Evolutionary conservation across 2,113 vertebrate species (phyloP).

Genomic region (Xyrauchen texanus): DNA sequence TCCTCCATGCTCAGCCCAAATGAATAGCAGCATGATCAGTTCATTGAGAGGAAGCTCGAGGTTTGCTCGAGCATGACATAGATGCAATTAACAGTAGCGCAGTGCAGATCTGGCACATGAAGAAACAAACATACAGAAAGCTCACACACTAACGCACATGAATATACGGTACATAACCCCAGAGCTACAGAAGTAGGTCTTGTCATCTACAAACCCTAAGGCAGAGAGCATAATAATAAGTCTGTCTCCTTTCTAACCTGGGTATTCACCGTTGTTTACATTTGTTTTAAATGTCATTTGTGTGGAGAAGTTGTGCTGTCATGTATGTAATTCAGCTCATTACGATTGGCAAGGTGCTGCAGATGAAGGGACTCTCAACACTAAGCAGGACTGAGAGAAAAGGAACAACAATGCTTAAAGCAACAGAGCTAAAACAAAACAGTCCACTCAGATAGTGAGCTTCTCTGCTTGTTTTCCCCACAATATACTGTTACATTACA

Average conservation of each 20-base stretch:
- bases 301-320: slow-evolving; percentile 4
- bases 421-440: no score
- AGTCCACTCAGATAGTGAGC: no score
- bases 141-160: no score
- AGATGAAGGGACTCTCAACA: not conserved
- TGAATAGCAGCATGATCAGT: slow-evolving; percentile 4
- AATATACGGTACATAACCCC: no score
- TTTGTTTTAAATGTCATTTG: slow-evolving; percentile 19
- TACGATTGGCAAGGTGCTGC: slow-evolving; percentile 3
- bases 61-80: not conserved
- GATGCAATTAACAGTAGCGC: no score
- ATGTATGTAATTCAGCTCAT: slow-evolving; percentile 1
- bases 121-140: no score
- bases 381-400: not conserved
- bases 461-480: no score
- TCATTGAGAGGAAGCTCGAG: not conserved
- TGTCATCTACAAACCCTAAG: not conserved
- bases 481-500: no score
- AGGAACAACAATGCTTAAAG: slow-evolving; percentile 17
- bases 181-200: not conserved
- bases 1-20: slow-evolving; percentile 18
- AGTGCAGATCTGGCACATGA: no score
- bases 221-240: slow-evolving; percentile 12
- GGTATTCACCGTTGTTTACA: slow-evolving; percentile 22
- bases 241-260: not conserved